Evolutionary conservation across 2,113 vertebrate species (phyloP).

Genomic region (Pagrus major): DNA sequence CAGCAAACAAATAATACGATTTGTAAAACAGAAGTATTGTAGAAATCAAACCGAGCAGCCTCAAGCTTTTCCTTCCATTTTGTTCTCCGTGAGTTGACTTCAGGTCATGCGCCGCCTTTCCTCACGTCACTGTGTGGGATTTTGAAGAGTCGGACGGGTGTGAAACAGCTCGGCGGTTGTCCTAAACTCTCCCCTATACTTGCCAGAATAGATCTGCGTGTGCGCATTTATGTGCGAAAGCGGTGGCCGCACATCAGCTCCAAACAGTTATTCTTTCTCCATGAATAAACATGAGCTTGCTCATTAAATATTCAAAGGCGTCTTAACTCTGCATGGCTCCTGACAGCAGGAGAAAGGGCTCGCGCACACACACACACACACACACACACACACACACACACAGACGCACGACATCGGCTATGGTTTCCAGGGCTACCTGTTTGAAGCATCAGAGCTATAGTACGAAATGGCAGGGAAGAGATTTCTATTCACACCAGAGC

Average conservation of each 20-base stretch:
- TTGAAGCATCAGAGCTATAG: conserved; percentile 65
- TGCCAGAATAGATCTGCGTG: conserved; percentile 35
- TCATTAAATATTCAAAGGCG: conserved; percentile 82
- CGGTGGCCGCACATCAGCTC: conserved; percentile 44
- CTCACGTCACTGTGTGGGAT: conserved; percentile 28
- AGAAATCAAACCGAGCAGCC: background rate
- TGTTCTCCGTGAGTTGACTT: conserved; percentile 13
- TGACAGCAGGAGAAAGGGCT: conserved; percentile 84
- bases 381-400: conserved; percentile 23
- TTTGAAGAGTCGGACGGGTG: conserved; percentile 31
- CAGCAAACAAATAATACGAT: conserved; percentile 26
- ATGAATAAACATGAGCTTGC: conserved; percentile 81
- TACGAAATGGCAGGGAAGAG: conserved; percentile 70
- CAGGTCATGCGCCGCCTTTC: conserved; percentile 19
- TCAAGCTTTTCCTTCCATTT: background rate
- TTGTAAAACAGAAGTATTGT: conserved; percentile 9
- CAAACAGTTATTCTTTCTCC: conserved; percentile 65
- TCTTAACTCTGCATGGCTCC: conserved; percentile 79
- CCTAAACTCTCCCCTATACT: conserved; percentile 65
- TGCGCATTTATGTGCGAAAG: conserved; percentile 14
- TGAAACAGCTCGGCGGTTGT: conserved; percentile 48
- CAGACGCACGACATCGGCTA: conserved; percentile 40
- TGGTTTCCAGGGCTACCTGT: conserved; percentile 78
- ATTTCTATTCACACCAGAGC: conserved; percentile 71
- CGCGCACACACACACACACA: conserved; percentile 24